Conservation (phyloP, 2,113 vertebrate genomes). For the Trachemys scripta region DNA sequence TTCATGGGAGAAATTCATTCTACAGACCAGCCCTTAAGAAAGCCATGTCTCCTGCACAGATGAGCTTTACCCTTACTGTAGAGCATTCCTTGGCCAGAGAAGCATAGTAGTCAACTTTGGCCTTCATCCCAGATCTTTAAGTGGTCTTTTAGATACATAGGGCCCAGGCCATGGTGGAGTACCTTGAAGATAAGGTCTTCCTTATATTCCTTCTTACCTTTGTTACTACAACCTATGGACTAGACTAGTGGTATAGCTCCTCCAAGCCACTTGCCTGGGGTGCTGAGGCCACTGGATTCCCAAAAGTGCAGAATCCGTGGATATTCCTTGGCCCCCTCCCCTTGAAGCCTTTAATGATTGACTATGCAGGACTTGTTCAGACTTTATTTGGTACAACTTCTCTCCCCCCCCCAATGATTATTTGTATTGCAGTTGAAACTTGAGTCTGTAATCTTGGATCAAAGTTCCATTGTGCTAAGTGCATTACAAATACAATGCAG, state of each 20-base stretch:
- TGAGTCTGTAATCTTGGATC: slow-evolving; percentile 6
- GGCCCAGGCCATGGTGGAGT: too few species aligned
- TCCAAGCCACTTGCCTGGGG: neutral
- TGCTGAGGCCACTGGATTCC: slow-evolving; percentile 16
- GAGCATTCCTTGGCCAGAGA: too few species aligned
- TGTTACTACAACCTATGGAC: slow-evolving; percentile 30
- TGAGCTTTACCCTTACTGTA: too few species aligned
- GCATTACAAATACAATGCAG: neutral
- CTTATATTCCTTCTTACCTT: neutral
- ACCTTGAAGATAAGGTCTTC: neutral
- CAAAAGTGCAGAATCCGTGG: slow-evolving; percentile 20
- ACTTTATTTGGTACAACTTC: slow-evolving; percentile 17
- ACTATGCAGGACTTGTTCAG: slow-evolving; percentile 24
- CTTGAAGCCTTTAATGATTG: slow-evolving; percentile 46
- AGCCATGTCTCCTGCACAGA: too few species aligned
- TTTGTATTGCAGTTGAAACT: slow-evolving; percentile 57
- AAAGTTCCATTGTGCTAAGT: slow-evolving; percentile 24
- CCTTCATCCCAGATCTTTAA: too few species aligned
- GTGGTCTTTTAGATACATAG: too few species aligned
- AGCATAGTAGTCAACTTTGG: too few species aligned
- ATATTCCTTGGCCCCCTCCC: slow-evolving; percentile 48
- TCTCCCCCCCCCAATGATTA: slow-evolving; percentile 4
- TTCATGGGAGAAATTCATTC: too few species aligned
- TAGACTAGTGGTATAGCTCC: neutral
- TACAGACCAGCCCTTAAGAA: too few species aligned